Conservation (phyloP, 2,113 vertebrate species). For the Mystacornis crossleyi region DNA sequence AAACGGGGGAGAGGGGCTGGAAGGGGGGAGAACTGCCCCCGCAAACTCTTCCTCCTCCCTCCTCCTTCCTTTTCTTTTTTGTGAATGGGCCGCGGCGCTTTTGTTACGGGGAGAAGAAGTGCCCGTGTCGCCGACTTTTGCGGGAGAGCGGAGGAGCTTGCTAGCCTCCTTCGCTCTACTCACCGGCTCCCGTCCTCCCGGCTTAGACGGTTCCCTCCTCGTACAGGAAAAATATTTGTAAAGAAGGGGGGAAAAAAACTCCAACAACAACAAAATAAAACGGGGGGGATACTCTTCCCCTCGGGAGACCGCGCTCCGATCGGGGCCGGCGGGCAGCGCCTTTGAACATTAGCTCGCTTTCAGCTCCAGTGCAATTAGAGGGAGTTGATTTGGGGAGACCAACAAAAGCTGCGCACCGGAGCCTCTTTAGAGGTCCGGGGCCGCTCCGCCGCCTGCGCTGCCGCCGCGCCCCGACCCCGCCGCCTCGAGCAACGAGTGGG, state of each 20-base stretch:
- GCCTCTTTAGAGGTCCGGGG: neutral
- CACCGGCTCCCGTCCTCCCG: constrained; percentile 28
- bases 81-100: constrained; percentile 79
- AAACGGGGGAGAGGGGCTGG: neutral
- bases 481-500: no score
- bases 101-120: constrained; percentile 77
- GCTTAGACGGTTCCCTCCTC: constrained; percentile 72
- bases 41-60: neutral
- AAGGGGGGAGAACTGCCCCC: constrained; percentile 12
- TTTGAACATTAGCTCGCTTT: constrained; percentile 92
- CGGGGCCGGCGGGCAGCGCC: constrained; percentile 78
- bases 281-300: neutral
- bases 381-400: constrained; percentile 82
- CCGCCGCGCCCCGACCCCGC: neutral
- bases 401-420: constrained; percentile 80
- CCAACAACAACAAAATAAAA: neutral
- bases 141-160: constrained; percentile 73
- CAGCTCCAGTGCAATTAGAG: constrained; percentile 84
- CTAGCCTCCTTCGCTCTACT: constrained; percentile 40
- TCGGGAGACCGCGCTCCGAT: constrained; percentile 42
- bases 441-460: neutral
- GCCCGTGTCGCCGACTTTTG: constrained; percentile 82
- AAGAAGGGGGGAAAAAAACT: neutral
- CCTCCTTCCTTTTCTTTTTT: constrained; percentile 55
- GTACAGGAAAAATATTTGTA: constrained; percentile 65